These are phyloP conservation scores for Pollenia amentaria DNA, from an alignment of 2,888 invertebrate species.

Conservation along the genomic window DNA sequence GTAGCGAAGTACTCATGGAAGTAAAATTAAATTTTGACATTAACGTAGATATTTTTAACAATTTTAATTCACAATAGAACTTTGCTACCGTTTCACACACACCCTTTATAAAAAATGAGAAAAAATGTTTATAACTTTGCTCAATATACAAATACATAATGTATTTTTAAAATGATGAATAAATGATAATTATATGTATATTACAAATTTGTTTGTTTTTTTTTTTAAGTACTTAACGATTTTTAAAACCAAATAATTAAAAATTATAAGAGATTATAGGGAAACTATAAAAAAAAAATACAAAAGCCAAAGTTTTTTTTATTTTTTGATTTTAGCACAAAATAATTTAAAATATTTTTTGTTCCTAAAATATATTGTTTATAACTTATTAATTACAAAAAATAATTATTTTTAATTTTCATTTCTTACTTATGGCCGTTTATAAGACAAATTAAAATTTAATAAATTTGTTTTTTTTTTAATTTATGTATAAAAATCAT, in stretches of 20 bases:
- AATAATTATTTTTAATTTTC: not conserved
- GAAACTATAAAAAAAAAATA: conserved; percentile 23
- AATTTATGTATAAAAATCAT: conserved; percentile 50
- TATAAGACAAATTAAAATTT: conserved; percentile 33
- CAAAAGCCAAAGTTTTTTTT: conserved; percentile 23
- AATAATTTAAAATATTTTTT: conserved; percentile 52
- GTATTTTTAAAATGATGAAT: conserved; percentile 24
- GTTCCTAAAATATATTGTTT: conserved; percentile 38
- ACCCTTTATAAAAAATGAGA: conserved; percentile 27
- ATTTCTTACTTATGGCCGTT: conserved; percentile 62
- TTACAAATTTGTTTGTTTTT: conserved; percentile 53
- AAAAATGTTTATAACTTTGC: conserved; percentile 38
- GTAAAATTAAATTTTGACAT: too few species aligned
- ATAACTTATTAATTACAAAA: conserved; percentile 50
- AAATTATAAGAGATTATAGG: conserved; percentile 31
- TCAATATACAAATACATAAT: conserved; percentile 52
- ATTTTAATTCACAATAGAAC: too few species aligned
- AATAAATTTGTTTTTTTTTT: conserved; percentile 8
- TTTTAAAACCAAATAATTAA: conserved; percentile 60
- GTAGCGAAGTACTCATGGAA: too few species aligned
- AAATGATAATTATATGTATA: conserved; percentile 38
- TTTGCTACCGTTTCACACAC: too few species aligned
- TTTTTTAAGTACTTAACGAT: conserved; percentile 71
- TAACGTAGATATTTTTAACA: too few species aligned
- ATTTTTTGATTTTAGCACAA: conserved; percentile 31